phyloP scores from a whole-genome alignment of 2,797 vertebrate genomes.

The Sebastes kiyomatsui region DNA sequence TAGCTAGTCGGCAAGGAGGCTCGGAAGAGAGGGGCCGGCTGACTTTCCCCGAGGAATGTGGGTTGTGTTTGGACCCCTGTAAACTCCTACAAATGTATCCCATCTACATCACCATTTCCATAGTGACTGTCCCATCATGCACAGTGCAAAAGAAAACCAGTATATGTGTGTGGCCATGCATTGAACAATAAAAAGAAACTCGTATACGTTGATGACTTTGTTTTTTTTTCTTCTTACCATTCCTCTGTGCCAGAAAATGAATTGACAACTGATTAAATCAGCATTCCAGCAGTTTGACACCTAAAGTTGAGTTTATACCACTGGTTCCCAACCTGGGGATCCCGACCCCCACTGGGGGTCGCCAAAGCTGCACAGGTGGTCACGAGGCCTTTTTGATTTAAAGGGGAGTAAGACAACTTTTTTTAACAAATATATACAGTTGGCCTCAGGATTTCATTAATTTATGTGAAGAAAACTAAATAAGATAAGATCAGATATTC shows the following conservation, averaged over 20 bases:
- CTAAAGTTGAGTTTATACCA: neutral
- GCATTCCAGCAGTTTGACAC: neutral
- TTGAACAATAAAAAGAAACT: slow-evolving; percentile 78
- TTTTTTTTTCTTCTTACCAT: neutral
- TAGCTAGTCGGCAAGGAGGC: slow-evolving; percentile 16
- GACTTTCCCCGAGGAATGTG: slow-evolving; percentile 40
- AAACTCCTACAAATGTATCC: slow-evolving; percentile 63
- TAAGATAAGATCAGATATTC: too few species aligned
- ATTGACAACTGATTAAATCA: neutral
- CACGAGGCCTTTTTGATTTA: too few species aligned
- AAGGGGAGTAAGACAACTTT: too few species aligned
- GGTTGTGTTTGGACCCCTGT: slow-evolving; percentile 62
- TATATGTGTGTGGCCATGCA: slow-evolving; percentile 81
- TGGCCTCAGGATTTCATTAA: too few species aligned
- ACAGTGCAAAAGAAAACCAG: slow-evolving; percentile 74
- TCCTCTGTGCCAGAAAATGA: neutral
- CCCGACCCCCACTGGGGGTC: too few species aligned
- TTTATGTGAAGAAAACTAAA: too few species aligned
- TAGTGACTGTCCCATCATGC: slow-evolving; percentile 79
- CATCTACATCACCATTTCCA: slow-evolving; percentile 72
- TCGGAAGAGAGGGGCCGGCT: slow-evolving; percentile 13
- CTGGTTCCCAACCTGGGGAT: too few species aligned
- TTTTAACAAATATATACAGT: too few species aligned
- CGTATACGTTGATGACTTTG: slow-evolving; percentile 13
- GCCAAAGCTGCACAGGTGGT: too few species aligned